phyloP scores from a whole-genome alignment of 2,888 invertebrate genomes.

The Lysandra coridon region DNA sequence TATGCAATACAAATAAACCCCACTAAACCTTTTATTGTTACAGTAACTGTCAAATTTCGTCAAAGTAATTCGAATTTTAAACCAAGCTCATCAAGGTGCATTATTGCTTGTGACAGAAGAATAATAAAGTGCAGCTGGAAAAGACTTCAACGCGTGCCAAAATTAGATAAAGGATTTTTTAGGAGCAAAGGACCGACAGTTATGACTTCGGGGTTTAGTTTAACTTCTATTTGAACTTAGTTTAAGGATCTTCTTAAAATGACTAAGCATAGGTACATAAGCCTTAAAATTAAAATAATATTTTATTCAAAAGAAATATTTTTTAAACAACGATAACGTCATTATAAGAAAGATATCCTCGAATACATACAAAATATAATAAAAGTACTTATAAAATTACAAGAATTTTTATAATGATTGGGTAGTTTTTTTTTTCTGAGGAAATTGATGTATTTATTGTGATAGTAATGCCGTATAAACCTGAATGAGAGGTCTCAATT shows the following conservation, averaged over 20 bases:
- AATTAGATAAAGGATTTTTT: slow-evolving; percentile 3
- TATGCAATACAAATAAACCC: not conserved
- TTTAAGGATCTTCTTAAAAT: not conserved
- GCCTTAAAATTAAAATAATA: not conserved
- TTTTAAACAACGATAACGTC: not conserved
- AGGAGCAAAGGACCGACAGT: not conserved
- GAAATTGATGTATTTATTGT: not conserved
- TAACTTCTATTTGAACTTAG: not conserved
- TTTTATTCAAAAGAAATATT: too few relatives aligned
- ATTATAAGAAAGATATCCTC: not conserved
- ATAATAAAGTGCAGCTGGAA: slow-evolving; percentile 13
- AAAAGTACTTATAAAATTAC: not conserved
- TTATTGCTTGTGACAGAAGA: not conserved
- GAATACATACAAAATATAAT: too few relatives aligned
- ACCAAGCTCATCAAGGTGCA: not conserved
- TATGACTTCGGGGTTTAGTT: not conserved
- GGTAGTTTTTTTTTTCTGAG: not conserved
- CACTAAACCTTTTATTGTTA: not conserved
- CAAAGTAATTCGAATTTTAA: not conserved
- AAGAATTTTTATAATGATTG: not conserved
- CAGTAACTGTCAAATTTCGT: not conserved
- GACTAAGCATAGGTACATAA: not conserved
- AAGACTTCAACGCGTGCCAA: slow-evolving; percentile 4
- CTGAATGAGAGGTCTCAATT: not conserved
- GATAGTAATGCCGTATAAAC: not conserved